Evolutionary conservation across 2,888 invertebrate genomes (phyloP), one percentile per base, ranked within the genome.

Genomic region (Adineta ricciae): DNA sequence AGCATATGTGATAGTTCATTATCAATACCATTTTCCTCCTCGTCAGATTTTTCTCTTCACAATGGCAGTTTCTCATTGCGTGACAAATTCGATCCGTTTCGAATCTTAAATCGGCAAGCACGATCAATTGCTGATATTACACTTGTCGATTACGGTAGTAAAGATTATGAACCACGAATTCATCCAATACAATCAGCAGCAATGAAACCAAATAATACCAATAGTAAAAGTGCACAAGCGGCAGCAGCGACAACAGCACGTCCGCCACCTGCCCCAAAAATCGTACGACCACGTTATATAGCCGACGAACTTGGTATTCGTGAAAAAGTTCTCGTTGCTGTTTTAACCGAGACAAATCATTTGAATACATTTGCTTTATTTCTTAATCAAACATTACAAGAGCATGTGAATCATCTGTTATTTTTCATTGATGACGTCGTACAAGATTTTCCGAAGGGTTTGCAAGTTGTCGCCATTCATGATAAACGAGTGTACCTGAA

Each of bases 221-320:
- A 56, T 56, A n/a, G 0, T 56, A 56, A n/a, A 46, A 36, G 24
- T 73, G 14, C 7, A 24, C 7, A 38, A 41, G 24, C 24, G 9
- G 38, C 21, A 73, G 14, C 49, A 19, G 41, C 73, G 7, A 78
- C 24, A 19, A 52, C 73, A 36, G 36, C 78, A 32, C 36, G 32
- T 32, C 41, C 78, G 36, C 50, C 83, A 32, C 52, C 46, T 38
- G 14, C 36, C 46, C 16, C 49, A 21, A 83, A 73, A 56, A 32
- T 84, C 49, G 19, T 36, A 54, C 46, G 85, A 38, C 85, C 85
- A 0, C 92, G 97, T 38, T 98, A 96, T 91, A 96, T 96, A 89
- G 95, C 95, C 83, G 96, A 97, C 0, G 98, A 98, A 90, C 92
- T 98, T 85, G 97, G 96, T 36, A 96, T 97, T 88, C 93, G 94